Base-by-base conservation (phyloP, 1,140 invertebrate genomes). In the Pogonognathellus flavescens region DNA sequence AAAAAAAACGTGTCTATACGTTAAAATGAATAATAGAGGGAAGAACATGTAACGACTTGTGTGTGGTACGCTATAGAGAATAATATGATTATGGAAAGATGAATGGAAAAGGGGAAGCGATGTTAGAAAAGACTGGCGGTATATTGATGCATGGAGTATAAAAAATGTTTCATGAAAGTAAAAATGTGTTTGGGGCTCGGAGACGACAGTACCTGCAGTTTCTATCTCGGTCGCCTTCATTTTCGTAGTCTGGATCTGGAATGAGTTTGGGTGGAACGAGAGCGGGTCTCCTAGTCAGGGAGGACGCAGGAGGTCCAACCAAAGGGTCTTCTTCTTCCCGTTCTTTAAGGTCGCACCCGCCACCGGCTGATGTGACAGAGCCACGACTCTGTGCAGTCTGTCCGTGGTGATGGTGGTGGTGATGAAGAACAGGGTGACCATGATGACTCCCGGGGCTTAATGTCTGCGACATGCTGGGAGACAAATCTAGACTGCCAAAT, bases 191-290 rank as follows among this genome's bases (percentile, higher is more conserved):
- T n/a, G 55, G 13, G 55, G 14, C 5, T 13, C 10, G 14, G 18
- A n/a, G 8, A 7, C 6, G 49, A 20, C 16, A 18, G 80, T 83
- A 88, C 87, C 87, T 84, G 22, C 66, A 88, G 53, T 52, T 87
- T 25, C 84, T 85, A 57, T 85, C 85, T 60, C 89, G 59, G n/a
- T 66, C 87, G 82, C 50, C 72, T 53, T 90, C 89, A 60, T 90
- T 89, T 62, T 89, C 89, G 57, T 88, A 88, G 83, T 90, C 89
- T 2, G 87, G 88, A 72, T 91, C 90, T 0, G 90, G 89, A 52
- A 90, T 87, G 16, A 92, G 88, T 88, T 92, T 92, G 1, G 92
- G 91, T 14, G 92, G 92, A 8, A 92, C 91, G 0, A 92, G 89
- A 13, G 92, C 92, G 18, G 91, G 89, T 82, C 92, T 83, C 20